Evolutionary conservation across 1,140 invertebrate genomes (phyloP), one percentile per base, ranked within the genome.

Genomic region (Dolichoris vasculosae): DNA sequence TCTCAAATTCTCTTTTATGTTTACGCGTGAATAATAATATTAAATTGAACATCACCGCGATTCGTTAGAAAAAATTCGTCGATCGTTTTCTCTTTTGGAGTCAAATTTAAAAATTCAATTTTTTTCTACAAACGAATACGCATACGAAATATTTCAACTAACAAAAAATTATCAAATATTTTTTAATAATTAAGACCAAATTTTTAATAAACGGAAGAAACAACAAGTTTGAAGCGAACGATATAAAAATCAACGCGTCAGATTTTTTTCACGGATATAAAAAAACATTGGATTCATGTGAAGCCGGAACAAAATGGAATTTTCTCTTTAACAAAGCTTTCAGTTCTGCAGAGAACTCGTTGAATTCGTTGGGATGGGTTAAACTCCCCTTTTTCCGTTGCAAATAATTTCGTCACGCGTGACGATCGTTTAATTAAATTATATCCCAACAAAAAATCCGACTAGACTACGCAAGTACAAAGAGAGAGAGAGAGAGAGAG

Each of bases 271-370:
- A 46, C 2, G 82, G 30, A 35, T 8, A n/a, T 4, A 55, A 84
- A 84, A 84, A 79, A 69, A 48, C 30, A n/a, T 32, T 32, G 35
- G 69, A 75, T 75, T 75, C 69, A 67, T 77, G 43, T 46, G 48
- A 79, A 71, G 43, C 59, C 43, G 35, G 76, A 71, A 85, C 69
- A 85, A 81, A 85, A 85, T 78, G 55, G 78, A 81, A 75, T 85
- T 85, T 84, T 84, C 76, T 64, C 69, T 81, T 85, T 77, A 77
- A 86, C 84, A 86, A 82, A 86, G 84, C 79, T 86, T 86, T 86
- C 73, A 76, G 35, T 38, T 55, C 75, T 15, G 55, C 40, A 75
- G 46, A 75, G 46, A 48, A 26, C 48, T 64, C 38, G n/a, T 59
- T 30, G 82, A 55, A 83, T 85, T 73, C 30, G 26, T 15, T 35